phyloP scores from a whole-genome alignment of 1,140 invertebrate species.

The Mactra quadrangularis region DNA sequence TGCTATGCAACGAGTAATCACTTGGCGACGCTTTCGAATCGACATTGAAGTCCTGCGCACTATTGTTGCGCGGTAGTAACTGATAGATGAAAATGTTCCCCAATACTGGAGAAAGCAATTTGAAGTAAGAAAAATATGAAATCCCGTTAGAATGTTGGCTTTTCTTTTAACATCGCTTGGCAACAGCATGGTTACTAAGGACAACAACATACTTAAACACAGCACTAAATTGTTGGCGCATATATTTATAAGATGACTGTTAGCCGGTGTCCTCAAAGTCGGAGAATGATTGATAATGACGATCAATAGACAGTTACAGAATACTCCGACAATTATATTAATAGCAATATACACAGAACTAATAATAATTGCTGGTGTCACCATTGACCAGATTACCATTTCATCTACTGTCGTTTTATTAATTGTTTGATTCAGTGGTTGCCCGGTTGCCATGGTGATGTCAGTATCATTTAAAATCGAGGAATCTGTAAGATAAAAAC shows the following conservation, averaged over 20 bases:
- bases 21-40: slow-evolving; percentile 51
- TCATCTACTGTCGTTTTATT: too few relatives aligned
- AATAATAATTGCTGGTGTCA: slow-evolving; percentile 35
- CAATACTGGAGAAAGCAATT: slow-evolving; percentile 74
- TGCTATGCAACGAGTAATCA: slow-evolving; percentile 68
- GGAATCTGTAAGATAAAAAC: too few relatives aligned
- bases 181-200: slow-evolving; percentile 54
- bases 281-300: slow-evolving; percentile 71
- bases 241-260: slow-evolving; percentile 75
- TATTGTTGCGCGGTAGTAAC: slow-evolving; percentile 70
- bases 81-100: slow-evolving; percentile 72
- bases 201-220: slow-evolving; percentile 68
- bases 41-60: slow-evolving; percentile 65
- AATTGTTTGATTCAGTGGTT: too few relatives aligned
- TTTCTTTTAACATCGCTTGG: slow-evolving; percentile 31
- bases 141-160: slow-evolving; percentile 58
- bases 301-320: slow-evolving; percentile 66
- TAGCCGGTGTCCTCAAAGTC: slow-evolving; percentile 74
- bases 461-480: too few relatives aligned
- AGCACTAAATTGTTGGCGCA: slow-evolving; percentile 73
- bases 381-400: slow-evolving; percentile 47
- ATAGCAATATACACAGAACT: slow-evolving; percentile 60
- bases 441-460: too few relatives aligned
- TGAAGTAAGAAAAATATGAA: slow-evolving; percentile 71
- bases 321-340: slow-evolving; percentile 43